A percentile compares a stretch with the other conserved stretches of the same genome.
These are phyloP conservation scores for Spisula subtruncata DNA, from an alignment of 2,888 invertebrate genomes.

Conservation along the genomic window DNA sequence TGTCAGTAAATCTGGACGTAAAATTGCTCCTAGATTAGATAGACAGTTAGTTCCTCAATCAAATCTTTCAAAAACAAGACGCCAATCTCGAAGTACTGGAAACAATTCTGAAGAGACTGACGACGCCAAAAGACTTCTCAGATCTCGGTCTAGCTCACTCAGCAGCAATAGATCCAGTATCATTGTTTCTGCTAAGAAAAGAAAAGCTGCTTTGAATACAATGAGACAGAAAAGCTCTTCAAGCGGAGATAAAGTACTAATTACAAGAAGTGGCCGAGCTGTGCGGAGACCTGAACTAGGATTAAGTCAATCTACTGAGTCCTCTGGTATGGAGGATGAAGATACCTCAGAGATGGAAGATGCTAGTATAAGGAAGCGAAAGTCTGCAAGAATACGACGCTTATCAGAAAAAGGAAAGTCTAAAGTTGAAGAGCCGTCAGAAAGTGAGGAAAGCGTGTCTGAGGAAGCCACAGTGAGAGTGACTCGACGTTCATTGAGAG, in stretches of 20 bases:
- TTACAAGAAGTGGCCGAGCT: slow-evolving; percentile 55
- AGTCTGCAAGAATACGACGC: slow-evolving; percentile 47
- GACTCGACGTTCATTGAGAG: slow-evolving; percentile 45
- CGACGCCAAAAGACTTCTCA: slow-evolving; percentile 24
- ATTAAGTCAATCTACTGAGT: slow-evolving; percentile 53
- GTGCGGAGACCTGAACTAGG: slow-evolving; percentile 52
- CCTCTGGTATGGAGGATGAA: slow-evolving; percentile 37
- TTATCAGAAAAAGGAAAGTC: slow-evolving; percentile 45
- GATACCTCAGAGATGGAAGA: slow-evolving; percentile 53
- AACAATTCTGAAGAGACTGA: slow-evolving; percentile 31
- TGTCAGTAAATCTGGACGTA: slow-evolving; percentile 12
- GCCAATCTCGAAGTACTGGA: too few relatives aligned
- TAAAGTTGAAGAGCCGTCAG: slow-evolving; percentile 13
- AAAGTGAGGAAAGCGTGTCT: slow-evolving; percentile 44
- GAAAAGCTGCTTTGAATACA: slow-evolving; percentile 26
- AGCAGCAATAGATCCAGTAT: slow-evolving; percentile 62
- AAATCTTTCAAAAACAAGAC: neutral
- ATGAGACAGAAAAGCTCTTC: neutral
- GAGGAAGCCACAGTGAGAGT: slow-evolving; percentile 47
- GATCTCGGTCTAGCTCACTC: slow-evolving; percentile 63
- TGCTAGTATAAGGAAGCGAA: slow-evolving; percentile 21
- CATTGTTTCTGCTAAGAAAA: slow-evolving; percentile 48
- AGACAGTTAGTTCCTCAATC: slow-evolving; percentile 40
- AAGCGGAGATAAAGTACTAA: slow-evolving; percentile 17
- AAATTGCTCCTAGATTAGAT: slow-evolving; percentile 37